Conservation (phyloP, 2,797 vertebrate species). For the Acanthurus lineatus region DNA sequence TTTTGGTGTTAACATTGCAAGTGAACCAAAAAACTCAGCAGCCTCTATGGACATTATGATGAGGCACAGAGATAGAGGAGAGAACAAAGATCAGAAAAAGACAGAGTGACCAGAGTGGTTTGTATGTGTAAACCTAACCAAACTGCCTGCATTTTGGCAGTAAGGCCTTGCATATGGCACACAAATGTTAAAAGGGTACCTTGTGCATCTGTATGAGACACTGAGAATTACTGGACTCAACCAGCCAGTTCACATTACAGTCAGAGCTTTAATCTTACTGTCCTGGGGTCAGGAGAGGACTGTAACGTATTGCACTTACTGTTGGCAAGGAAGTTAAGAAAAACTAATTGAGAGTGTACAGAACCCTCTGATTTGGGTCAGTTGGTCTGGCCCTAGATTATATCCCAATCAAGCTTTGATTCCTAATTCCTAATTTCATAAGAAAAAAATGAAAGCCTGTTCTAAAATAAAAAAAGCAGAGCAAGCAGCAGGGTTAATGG, state of each 20-base stretch:
- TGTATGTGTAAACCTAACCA: no score
- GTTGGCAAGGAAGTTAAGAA: conserved; percentile 2
- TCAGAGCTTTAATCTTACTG: conserved; percentile 49
- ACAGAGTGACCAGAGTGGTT: no score
- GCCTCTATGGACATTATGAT: no score
- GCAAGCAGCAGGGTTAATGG: conserved; percentile 43
- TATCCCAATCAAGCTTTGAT: conserved; percentile 16
- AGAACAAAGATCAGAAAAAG: no score
- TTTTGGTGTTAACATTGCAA: no score
- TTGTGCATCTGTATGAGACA: no score
- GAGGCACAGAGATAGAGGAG: no score
- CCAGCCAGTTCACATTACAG: conserved; percentile 55
- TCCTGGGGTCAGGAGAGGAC: conserved; percentile 44
- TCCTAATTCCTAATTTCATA: conserved; percentile 7
- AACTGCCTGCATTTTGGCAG: no score
- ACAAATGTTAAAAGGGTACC: no score
- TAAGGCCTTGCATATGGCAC: no score
- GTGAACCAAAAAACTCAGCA: no score
- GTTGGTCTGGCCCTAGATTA: conserved; percentile 11
- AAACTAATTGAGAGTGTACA: conserved; percentile 8
- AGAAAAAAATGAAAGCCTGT: conserved; percentile 1
- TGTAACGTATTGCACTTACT: conserved; percentile 22
- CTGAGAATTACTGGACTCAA: neutral
- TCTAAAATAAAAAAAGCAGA: conserved; percentile 12
- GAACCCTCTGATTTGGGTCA: conserved; percentile 1